Percentiles rank a stretch among this genome's conserved stretches.
phyloP scores from a whole-genome alignment of 2,113 vertebrate genomes.

The Myotis lucifugus region DNA sequence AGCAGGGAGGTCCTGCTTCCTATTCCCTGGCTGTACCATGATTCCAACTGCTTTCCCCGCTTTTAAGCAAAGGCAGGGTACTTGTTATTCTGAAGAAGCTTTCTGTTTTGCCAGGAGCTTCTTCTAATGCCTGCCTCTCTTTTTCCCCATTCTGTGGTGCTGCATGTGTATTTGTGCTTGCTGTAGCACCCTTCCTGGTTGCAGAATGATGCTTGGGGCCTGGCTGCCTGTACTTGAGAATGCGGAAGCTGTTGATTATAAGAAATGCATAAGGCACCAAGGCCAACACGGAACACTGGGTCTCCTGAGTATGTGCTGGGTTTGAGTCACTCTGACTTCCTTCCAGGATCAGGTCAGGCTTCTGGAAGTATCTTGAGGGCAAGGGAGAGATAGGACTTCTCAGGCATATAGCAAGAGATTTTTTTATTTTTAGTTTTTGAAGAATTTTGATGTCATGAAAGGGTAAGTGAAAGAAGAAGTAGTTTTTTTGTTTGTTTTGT shows the following conservation, averaged over 20 bases:
- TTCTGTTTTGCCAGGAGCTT: background rate
- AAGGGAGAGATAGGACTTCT: background rate
- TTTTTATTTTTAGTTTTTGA: background rate
- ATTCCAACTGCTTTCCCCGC: background rate
- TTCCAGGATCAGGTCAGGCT: background rate
- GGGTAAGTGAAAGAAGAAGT: background rate
- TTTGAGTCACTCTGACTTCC: background rate
- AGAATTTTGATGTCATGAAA: constrained; percentile 23
- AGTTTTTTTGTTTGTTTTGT: background rate
- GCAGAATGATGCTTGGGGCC: background rate
- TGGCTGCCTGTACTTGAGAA: background rate
- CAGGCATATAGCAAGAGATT: background rate
- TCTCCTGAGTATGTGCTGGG: background rate
- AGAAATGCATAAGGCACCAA: background rate
- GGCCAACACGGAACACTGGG: background rate
- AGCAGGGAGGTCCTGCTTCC: background rate
- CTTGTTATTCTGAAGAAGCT: background rate
- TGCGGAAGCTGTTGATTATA: background rate
- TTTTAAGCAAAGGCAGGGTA: background rate
- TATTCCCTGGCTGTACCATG: background rate
- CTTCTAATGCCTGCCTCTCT: background rate
- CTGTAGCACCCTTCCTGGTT: background rate
- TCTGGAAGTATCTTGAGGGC: background rate
- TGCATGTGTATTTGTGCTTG: background rate
- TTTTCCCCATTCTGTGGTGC: background rate